These are phyloP conservation scores for Cotesia chilonis DNA, from an alignment of 1,140 invertebrate genomes.

Conservation along the genomic window DNA sequence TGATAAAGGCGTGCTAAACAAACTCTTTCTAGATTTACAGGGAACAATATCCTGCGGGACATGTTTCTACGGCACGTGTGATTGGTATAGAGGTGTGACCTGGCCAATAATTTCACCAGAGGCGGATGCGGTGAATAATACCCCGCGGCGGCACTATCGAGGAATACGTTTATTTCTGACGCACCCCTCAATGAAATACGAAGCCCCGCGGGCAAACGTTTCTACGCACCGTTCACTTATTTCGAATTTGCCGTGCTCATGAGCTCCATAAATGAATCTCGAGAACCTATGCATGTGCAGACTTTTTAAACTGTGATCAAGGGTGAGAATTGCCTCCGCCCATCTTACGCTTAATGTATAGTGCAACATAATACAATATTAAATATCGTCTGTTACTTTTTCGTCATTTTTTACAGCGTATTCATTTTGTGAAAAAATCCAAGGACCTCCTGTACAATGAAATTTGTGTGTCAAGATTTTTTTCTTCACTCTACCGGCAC, in stretches of 20 bases:
- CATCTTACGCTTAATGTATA: slow-evolving; percentile 5
- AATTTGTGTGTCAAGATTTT: too few relatives aligned
- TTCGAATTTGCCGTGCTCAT: background rate
- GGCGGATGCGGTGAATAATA: slow-evolving; percentile 25
- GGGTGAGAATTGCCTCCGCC: slow-evolving; percentile 17
- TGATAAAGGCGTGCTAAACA: background rate
- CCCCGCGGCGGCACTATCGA: slow-evolving; percentile 20
- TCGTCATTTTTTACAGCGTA: too few relatives aligned
- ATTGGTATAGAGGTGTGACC: slow-evolving; percentile 16
- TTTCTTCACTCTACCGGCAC: too few relatives aligned
- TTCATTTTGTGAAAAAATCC: too few relatives aligned
- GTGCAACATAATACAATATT: too few relatives aligned
- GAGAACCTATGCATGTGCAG: background rate
- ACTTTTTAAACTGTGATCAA: background rate
- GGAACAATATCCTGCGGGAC: background rate
- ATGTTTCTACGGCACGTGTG: background rate
- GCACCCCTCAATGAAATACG: slow-evolving; percentile 15
- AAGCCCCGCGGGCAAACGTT: slow-evolving; percentile 11
- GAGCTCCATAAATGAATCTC: background rate
- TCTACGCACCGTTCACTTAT: background rate
- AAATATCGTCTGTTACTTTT: too few relatives aligned
- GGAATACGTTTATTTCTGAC: slow-evolving; percentile 12
- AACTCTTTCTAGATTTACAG: background rate
- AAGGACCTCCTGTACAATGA: too few relatives aligned
- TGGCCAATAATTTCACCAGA: slow-evolving; percentile 27